Evolutionary conservation across 2,797 vertebrate species (phyloP), one percentile per base, ranked within the genome.

Genomic region (Tenualosa thibaudeaui): DNA sequence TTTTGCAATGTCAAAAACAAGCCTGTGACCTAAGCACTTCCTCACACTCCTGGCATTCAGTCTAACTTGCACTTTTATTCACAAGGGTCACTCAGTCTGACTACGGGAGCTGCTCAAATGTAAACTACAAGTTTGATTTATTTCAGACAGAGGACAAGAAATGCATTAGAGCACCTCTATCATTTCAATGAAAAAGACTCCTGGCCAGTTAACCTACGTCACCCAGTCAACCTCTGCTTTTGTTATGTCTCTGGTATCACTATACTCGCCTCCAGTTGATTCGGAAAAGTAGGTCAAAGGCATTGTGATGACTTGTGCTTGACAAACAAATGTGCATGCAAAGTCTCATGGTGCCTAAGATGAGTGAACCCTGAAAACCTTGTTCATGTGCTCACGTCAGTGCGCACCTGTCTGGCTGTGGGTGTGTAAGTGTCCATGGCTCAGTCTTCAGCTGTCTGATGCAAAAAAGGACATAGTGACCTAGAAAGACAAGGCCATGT

Each of bases 231-330:
- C 37, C 71, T 78, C 17, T 78, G 71, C 22, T 78, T 78, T 8
- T 46, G 40, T 78, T 78, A 78, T 40, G 71, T 43, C 17, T 78
- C 71, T 7, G 40, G 71, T 78, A 43, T 78, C 40, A 46, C 71
- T 78, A 78, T 24, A 0, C 19, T 78, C 2, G 71, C 71, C 40
- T 78, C 19, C 6, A 43, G 5, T 8, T 78, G 7, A 43, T 43
- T 81, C 53, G 71, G 54, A 81, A 84, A 84, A 87, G 53, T 5
- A 81, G 60, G 54, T 50, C 6, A 56, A 65, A 78, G 84, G 82
- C 5, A 6, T 19, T 78, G 71, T 78, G 71, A 81, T 68, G 26
- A 60, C 65, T 51, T 68, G 19, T 75, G 81, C 85, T 83, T 86
- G 84, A 82, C 84, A 85, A 68, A 60, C 60, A 24, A 60, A 68